Evolutionary conservation across 2,797 vertebrate species (phyloP).

Genomic region (Oreortyx pictus): DNA sequence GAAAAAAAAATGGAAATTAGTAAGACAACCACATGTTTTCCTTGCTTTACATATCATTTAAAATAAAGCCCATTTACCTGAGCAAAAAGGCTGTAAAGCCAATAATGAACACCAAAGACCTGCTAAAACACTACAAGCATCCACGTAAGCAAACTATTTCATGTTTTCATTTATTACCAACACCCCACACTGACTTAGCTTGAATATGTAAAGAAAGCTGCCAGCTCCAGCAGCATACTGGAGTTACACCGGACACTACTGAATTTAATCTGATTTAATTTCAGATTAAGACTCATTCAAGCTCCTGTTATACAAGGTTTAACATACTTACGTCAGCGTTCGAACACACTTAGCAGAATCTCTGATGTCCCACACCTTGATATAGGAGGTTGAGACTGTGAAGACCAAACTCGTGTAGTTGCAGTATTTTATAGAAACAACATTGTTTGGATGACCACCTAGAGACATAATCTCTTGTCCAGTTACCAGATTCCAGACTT

Average conservation of each 20-base stretch:
- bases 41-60: background rate
- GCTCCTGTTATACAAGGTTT: background rate
- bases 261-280: background rate
- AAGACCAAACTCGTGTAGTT: conserved; percentile 93
- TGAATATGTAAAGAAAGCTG: background rate
- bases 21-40: background rate
- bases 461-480: conserved; percentile 99
- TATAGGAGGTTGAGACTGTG: conserved; percentile 92
- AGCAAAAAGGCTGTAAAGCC: background rate
- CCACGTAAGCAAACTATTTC: background rate
- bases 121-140: background rate
- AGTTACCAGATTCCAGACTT: conserved; percentile 98
- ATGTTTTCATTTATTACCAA: background rate
- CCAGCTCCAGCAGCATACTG: background rate
- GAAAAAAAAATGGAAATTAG: accelerated
- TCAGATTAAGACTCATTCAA: background rate
- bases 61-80: background rate
- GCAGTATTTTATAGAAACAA: conserved; percentile 92
- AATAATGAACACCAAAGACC: background rate
- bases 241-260: background rate
- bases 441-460: conserved; percentile 93
- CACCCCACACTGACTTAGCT: background rate
- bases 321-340: conserved; percentile 88
- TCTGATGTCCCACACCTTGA: conserved; percentile 98
- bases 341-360: conserved; percentile 96